Percentiles rank a stretch among this genome's conserved stretches.
Evolutionary conservation across 53 echinoderm and acorn worm genomes (phyloP).

Genomic region (Mesocentrotus franciscanus): DNA sequence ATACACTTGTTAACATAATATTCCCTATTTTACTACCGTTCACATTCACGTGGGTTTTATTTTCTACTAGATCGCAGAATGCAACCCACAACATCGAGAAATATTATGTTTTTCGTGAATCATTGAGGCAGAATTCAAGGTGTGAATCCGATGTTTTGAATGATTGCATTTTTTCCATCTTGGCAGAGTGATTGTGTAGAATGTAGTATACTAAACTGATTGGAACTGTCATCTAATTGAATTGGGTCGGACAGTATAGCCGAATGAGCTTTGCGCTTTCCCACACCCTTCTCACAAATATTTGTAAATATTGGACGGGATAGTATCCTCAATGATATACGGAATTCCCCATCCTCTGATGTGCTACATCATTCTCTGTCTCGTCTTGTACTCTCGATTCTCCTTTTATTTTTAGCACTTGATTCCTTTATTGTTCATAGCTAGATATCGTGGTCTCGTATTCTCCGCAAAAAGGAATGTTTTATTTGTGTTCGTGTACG

Average conservation of each 20-base stretch:
- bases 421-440: background rate
- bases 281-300: constrained; percentile 14
- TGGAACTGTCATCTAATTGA: constrained; percentile 18
- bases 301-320: constrained; percentile 43
- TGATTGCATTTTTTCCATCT: background rate
- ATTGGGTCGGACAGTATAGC: background rate
- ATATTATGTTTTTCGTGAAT: background rate
- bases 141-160: background rate
- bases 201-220: background rate
- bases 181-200: background rate
- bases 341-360: background rate
- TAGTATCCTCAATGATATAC: background rate
- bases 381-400: background rate
- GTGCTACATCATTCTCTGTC: background rate
- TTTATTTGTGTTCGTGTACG: constrained; percentile 18
- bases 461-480: background rate
- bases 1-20: background rate
- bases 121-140: background rate
- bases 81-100: background rate
- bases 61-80: background rate
- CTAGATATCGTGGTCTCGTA: background rate
- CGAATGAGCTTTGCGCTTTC: constrained; percentile 5
- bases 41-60: background rate
- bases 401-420: no score
- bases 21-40: background rate